phyloP scores from a whole-genome alignment of 2,888 invertebrate species.

The Theodoxus fluviatilis region DNA sequence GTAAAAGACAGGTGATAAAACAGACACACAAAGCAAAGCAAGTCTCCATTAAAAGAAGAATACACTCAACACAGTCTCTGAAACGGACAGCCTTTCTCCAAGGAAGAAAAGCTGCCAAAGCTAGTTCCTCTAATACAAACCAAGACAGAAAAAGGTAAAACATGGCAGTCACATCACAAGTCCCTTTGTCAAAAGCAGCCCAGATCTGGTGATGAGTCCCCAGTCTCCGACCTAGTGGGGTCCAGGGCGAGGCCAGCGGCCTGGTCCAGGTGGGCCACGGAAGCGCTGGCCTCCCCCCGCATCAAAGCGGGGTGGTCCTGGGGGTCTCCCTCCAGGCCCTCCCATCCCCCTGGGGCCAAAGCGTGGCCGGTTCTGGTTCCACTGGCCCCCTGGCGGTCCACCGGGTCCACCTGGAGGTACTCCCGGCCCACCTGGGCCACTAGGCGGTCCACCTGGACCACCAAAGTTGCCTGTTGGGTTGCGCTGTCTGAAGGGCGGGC shows the following conservation, averaged over 20 bases:
- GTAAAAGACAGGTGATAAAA: too few relatives aligned
- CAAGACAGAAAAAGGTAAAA: neutral
- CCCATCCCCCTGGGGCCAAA: conserved; percentile 27
- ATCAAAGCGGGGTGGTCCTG: conserved; percentile 28
- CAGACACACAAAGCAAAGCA: too few relatives aligned
- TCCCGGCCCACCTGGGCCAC: conserved; percentile 29
- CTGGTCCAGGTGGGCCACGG: conserved; percentile 28
- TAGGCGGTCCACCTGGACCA: conserved; percentile 24
- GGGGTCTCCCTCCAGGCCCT: conserved; percentile 25
- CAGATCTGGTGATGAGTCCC: conserved; percentile 13
- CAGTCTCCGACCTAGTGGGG: neutral
- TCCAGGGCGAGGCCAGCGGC: neutral
- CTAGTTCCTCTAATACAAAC: neutral
- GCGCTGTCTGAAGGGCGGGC: conserved; percentile 29
- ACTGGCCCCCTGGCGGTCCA: conserved; percentile 23
- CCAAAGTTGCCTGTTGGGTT: conserved; percentile 23
- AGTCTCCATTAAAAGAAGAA: too few relatives aligned
- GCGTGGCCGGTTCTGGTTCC: conserved; percentile 27
- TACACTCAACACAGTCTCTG: too few relatives aligned
- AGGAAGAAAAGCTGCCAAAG: too few relatives aligned
- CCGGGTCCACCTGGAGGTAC: conserved; percentile 14
- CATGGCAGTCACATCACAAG: neutral
- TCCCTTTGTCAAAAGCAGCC: neutral
- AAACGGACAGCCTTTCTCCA: too few relatives aligned
- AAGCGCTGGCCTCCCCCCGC: conserved; percentile 30